Base-by-base conservation (phyloP, 1,140 invertebrate genomes). In the Conopomorpha cramerella region DNA sequence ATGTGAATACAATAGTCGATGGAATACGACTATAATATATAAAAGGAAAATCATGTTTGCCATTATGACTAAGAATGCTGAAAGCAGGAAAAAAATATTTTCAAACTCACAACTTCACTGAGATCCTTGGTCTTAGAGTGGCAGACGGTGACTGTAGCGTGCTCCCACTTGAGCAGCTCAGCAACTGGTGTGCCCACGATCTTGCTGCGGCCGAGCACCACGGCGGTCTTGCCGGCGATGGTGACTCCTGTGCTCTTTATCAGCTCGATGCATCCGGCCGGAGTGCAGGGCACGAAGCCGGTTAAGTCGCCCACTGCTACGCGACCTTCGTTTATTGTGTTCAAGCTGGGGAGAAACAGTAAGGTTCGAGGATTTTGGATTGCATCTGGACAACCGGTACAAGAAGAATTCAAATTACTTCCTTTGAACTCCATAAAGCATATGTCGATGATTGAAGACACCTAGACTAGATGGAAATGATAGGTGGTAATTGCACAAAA, bases 151-250 rank as follows among this genome's bases (percentile, higher is more conserved):
- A 99, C 95, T 2, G 96, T 99, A 0, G 95, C 95, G 79, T 99
- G 82, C 38, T 96, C 84, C 96, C 96, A 99, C 68, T 96, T 93
- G 4, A 99, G 81, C 8, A 99, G 78, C 77, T 98, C 94, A 0
- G 95, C 85, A 35, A 92, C 90, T 0, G 97, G 97, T 0, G 94
- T 93, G 14, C 97, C 97, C 3, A 99, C 96, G 59, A 99, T 99
- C 80, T 98, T 96, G 68, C 95, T 98, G 43, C 96, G 82, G 2
- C 97, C 97, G 26, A 99, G 64, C 7, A 99, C 95, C 10, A 99
- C 96, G 8, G 95, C 95, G 34, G 83, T 82, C 19, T 90, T 88
- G 3, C 96, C 96, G 25, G 84, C 82, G 13, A 98, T 90, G 38
- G 82, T 56, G 0, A 92, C 81, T 1, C 92, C 92, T 29, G 85